Conservation (phyloP, 2,888 invertebrate genomes). For the Orgyia antiqua region DNA sequence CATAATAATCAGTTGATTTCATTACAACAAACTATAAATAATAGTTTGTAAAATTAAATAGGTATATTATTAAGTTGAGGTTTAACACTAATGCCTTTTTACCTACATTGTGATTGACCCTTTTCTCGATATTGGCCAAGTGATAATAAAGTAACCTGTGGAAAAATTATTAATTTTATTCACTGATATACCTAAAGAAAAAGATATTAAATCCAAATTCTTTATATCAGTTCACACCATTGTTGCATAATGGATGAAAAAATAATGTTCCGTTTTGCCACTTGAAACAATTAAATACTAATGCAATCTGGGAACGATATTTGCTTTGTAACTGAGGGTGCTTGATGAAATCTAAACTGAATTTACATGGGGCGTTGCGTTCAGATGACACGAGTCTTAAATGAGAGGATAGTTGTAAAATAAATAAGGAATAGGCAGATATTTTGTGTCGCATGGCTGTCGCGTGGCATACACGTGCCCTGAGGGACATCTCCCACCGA, state of each 20-base stretch:
- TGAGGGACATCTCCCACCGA: conserved; percentile 27
- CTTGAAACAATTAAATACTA: conserved; percentile 71
- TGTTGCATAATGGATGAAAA: conserved; percentile 42
- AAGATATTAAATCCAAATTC: too few relatives aligned
- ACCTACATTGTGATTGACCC: too few relatives aligned
- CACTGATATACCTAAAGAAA: too few relatives aligned
- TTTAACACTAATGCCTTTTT: too few relatives aligned
- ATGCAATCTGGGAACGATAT: conserved; percentile 62
- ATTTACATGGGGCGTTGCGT: conserved; percentile 53
- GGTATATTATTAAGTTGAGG: too few relatives aligned
- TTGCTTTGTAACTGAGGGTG: conserved; percentile 54
- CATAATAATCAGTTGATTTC: conserved; percentile 19
- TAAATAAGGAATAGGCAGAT: conserved; percentile 56
- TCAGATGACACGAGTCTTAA: conserved; percentile 61
- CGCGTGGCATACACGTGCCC: conserved; percentile 51
- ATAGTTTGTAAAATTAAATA: neutral
- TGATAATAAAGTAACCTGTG: too few relatives aligned
- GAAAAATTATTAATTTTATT: too few relatives aligned
- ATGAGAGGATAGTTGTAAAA: conserved; percentile 67
- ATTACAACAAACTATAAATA: too few relatives aligned
- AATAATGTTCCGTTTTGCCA: conserved; percentile 34
- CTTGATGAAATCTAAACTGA: conserved; percentile 69
- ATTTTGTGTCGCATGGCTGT: conserved; percentile 31
- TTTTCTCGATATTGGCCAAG: too few relatives aligned
- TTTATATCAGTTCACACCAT: too few relatives aligned